Evolutionary conservation across 2,113 vertebrate genomes (phyloP).

Genomic region (Castor canadensis): DNA sequence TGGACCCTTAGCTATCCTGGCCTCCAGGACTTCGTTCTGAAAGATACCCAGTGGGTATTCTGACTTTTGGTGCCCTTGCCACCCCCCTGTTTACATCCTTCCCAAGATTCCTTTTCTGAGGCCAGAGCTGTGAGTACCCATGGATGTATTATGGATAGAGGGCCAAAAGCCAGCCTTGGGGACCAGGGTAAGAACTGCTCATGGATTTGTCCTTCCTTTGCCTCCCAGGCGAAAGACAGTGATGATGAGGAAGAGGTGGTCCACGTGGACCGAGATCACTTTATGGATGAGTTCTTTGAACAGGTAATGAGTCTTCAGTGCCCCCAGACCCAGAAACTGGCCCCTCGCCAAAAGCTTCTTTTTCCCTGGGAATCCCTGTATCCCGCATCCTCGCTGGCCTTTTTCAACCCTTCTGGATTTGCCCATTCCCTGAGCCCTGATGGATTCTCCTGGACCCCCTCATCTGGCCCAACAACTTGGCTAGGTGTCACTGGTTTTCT

Average conservation of each 20-base stretch:
- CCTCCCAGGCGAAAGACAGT: constrained; percentile 93
- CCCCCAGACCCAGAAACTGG: neutral
- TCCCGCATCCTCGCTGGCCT: neutral
- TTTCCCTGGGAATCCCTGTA: neutral
- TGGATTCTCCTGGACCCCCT: neutral
- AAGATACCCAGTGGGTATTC: neutral
- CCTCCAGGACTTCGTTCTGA: neutral
- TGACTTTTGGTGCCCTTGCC: neutral
- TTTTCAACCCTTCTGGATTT: neutral
- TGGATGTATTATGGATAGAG: neutral
- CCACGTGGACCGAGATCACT: constrained; percentile 94
- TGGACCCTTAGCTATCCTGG: too few relatives aligned
- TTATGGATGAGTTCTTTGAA: constrained; percentile 98
- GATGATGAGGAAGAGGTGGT: constrained; percentile 97
- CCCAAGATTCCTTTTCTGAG: neutral
- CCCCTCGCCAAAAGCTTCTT: neutral
- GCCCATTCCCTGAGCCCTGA: neutral
- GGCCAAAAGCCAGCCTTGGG: neutral
- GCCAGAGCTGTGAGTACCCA: neutral
- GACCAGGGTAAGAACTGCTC: neutral
- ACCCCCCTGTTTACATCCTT: neutral
- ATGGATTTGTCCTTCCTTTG: neutral
- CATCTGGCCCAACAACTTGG: neutral
- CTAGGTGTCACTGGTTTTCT: neutral
- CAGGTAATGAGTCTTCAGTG: constrained; percentile 84